Percentiles rank a stretch among this genome's conserved stretches.
phyloP scores from a whole-genome alignment of 2,888 invertebrate genomes.

The Hymenopus coronatus region DNA sequence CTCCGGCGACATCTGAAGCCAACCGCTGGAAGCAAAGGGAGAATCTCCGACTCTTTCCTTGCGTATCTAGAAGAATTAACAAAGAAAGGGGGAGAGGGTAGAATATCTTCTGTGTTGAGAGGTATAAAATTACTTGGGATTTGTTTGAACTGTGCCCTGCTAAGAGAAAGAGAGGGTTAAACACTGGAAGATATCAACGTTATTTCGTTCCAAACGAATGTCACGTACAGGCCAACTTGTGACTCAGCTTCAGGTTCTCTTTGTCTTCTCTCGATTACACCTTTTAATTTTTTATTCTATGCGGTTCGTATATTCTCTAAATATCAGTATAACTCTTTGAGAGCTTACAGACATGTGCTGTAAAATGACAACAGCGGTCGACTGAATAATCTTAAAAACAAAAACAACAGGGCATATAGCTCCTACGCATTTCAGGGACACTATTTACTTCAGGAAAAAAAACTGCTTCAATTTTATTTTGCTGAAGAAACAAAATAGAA shows the following conservation, averaged over 20 bases:
- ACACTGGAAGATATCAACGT: neutral
- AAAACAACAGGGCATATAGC: neutral
- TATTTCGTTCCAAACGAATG: neutral
- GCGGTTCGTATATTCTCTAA: neutral
- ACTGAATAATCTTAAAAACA: neutral
- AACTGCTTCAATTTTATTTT: neutral
- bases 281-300: neutral
- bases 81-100: neutral
- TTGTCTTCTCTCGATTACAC: neutral
- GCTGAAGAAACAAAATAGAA: neutral
- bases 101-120: neutral
- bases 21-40: neutral
- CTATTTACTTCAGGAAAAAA: neutral
- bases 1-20: constrained; percentile 17
- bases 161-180: neutral
- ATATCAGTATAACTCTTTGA: neutral
- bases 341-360: neutral
- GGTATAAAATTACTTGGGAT: constrained; percentile 4
- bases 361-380: neutral
- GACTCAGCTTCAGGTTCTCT: neutral
- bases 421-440: neutral
- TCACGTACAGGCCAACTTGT: neutral
- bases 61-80: neutral
- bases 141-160: neutral
- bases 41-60: neutral